These are phyloP conservation scores for Petrophora chlorosata DNA, from an alignment of 2,888 invertebrate genomes.

Conservation along the genomic window DNA sequence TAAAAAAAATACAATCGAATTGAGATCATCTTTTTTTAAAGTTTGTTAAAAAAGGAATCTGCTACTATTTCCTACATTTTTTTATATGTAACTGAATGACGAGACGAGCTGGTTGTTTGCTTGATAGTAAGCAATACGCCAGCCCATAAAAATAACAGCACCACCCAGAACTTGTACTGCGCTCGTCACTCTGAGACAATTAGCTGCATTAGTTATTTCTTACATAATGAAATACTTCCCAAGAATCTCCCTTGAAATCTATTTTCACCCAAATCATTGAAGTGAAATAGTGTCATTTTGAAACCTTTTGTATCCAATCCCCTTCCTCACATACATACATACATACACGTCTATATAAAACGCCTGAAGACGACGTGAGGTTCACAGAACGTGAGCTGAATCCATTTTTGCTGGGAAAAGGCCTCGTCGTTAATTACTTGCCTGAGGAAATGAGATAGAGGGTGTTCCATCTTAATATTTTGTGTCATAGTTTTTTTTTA, in stretches of 20 bases:
- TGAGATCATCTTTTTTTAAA: too few relatives aligned
- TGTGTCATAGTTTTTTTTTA: too few relatives aligned
- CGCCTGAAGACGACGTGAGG: constrained; percentile 64
- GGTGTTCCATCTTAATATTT: constrained; percentile 38
- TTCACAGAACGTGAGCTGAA: constrained; percentile 52
- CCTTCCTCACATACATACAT: background rate
- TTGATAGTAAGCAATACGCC: too few relatives aligned
- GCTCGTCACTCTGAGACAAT: too few relatives aligned
- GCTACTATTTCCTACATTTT: too few relatives aligned
- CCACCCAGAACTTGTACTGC: too few relatives aligned
- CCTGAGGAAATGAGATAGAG: constrained; percentile 66
- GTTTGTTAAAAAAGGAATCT: too few relatives aligned
- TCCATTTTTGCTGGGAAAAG: constrained; percentile 75
- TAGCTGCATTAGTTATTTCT: too few relatives aligned
- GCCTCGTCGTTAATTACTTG: constrained; percentile 78
- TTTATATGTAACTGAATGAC: too few relatives aligned
- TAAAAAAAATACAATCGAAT: too few relatives aligned
- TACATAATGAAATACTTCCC: background rate
- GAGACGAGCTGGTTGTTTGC: too few relatives aligned
- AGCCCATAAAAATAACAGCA: too few relatives aligned
- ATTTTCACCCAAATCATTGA: background rate
- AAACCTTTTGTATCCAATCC: background rate
- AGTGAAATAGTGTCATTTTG: background rate
- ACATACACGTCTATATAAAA: constrained; percentile 40
- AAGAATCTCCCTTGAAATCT: background rate